A percentile compares a stretch with the other conserved stretches of the same genome.
phyloP scores from a whole-genome alignment of 1,140 invertebrate species.

The Reticulitermes speratus region DNA sequence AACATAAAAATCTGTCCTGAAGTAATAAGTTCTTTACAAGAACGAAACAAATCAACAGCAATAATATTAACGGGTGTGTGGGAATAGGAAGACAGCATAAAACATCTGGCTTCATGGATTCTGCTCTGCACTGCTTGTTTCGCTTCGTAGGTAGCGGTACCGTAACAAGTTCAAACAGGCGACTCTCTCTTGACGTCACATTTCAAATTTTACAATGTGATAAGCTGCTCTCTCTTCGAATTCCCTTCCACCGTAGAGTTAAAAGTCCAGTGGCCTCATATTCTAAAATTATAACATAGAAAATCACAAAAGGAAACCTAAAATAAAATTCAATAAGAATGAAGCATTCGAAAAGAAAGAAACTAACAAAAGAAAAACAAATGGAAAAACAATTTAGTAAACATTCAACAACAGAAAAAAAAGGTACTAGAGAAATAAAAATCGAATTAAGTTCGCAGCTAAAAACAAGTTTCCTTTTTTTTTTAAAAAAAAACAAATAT shows the following conservation, averaged over 20 bases:
- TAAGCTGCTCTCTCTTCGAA: not conserved
- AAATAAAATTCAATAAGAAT: not conserved
- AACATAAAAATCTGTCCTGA: no score
- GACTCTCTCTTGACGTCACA: not conserved
- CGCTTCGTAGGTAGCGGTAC: not conserved
- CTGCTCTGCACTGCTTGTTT: not conserved
- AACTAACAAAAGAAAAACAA: not conserved
- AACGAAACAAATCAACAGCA: no score
- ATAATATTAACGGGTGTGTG: no score
- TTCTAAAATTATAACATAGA: not conserved
- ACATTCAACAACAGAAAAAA: not conserved
- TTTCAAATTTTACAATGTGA: not conserved
- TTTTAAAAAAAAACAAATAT: not conserved
- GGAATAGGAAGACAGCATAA: no score
- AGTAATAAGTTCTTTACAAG: no score
- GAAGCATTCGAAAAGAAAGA: not conserved
- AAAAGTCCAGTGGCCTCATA: not conserved
- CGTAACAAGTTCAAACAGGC: not conserved
- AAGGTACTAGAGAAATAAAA: not conserved
- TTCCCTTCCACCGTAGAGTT: not conserved
- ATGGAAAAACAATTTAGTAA: conserved; percentile 12
- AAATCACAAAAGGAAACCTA: not conserved
- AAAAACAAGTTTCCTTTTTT: not conserved
- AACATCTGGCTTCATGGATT: no score
- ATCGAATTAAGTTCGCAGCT: not conserved